A percentile compares a stretch with the other conserved stretches of the same genome.
Conservation (phyloP, 2,113 vertebrate species). For the Misgurnus mizolepis region DNA sequence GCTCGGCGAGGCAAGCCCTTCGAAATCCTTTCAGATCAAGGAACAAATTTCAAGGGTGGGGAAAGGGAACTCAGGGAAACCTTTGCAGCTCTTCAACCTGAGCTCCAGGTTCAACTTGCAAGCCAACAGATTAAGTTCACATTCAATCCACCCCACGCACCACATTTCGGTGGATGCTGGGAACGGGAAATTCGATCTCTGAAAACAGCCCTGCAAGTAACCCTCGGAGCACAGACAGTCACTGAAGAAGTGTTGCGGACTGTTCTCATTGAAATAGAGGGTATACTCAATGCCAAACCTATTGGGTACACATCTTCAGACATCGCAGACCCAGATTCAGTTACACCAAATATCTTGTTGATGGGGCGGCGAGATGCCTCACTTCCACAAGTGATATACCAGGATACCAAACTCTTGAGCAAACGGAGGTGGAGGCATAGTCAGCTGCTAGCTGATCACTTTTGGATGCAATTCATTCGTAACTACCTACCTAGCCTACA, state of each 20-base stretch:
- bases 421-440: too few relatives aligned
- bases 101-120: background rate
- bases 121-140: background rate
- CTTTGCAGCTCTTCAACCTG: background rate
- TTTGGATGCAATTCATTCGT: too few relatives aligned
- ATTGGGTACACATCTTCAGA: background rate
- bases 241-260: background rate
- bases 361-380: too few relatives aligned
- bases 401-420: too few relatives aligned
- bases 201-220: slow-evolving; percentile 2
- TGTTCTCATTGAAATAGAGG: background rate
- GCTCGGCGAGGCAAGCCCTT: slow-evolving; percentile 3
- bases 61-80: background rate
- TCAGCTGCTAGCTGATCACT: too few relatives aligned
- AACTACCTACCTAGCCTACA: too few relatives aligned
- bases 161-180: background rate
- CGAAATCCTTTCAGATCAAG: background rate
- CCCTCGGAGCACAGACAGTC: background rate
- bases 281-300: slow-evolving; percentile 8
- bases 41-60: background rate
- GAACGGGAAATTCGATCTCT: background rate
- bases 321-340: background rate
- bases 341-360: slow-evolving; percentile 14
- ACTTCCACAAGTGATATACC: too few relatives aligned
- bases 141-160: background rate